phyloP scores from a whole-genome alignment of 2,797 vertebrate genomes.

The Fistularia commersonii region DNA sequence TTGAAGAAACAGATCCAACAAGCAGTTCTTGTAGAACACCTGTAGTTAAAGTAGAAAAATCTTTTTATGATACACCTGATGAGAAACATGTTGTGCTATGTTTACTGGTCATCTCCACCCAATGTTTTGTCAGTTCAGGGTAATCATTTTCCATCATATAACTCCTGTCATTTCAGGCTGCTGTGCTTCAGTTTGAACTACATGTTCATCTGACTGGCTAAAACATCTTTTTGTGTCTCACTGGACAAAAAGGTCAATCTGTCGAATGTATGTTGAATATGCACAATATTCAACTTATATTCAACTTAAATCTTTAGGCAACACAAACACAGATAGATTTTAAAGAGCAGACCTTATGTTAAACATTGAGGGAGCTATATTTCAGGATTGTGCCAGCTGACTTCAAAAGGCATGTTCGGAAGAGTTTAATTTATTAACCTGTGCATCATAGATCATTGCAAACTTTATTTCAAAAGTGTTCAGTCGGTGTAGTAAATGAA shows the following conservation, averaged over 20 bases:
- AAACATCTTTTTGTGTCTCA: slow-evolving; percentile 32
- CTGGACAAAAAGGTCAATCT: slow-evolving; percentile 9
- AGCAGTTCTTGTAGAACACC: slow-evolving; percentile 27
- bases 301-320: not conserved
- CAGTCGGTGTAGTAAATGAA: too few species aligned
- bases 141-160: slow-evolving; percentile 70
- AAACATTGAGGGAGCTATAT: too few species aligned
- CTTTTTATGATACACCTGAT: slow-evolving; percentile 59
- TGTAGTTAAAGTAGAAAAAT: slow-evolving; percentile 54
- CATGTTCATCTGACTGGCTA: slow-evolving; percentile 33
- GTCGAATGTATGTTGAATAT: too few species aligned
- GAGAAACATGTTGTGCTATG: slow-evolving; percentile 48
- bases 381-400: too few species aligned
- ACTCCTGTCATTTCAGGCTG: slow-evolving; percentile 36
- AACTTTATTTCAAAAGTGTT: too few species aligned
- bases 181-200: slow-evolving; percentile 49
- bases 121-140: slow-evolving; percentile 55
- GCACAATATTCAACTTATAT: not conserved
- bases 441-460: too few species aligned
- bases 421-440: too few species aligned
- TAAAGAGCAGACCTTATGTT: not conserved
- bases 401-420: too few species aligned
- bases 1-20: slow-evolving; percentile 28
- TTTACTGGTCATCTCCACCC: slow-evolving; percentile 65
- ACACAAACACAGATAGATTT: slow-evolving; percentile 4